Percentiles rank a stretch among this genome's conserved stretches.
Evolutionary conservation across 1,140 invertebrate species (phyloP).

Genomic region (Chlorops oryzae): DNA sequence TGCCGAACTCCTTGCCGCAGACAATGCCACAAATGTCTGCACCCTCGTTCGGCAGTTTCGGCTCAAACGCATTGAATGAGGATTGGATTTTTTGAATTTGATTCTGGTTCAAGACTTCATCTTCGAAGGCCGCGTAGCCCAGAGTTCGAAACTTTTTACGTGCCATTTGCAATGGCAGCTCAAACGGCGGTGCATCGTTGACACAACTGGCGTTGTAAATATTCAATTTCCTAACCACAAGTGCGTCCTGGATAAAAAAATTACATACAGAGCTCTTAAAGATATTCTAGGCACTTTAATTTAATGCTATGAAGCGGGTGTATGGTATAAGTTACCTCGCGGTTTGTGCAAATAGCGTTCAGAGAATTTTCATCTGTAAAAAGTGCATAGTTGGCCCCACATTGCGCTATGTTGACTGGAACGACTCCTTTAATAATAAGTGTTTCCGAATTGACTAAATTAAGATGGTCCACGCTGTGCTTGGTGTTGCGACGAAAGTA

Average conservation of each 20-base stretch:
- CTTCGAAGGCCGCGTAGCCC: slow-evolving; percentile 66
- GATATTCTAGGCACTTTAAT: background rate
- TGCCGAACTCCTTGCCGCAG: slow-evolving; percentile 77
- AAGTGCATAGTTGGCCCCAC: slow-evolving; percentile 42
- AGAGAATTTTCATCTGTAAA: slow-evolving; percentile 46
- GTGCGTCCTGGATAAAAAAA: slow-evolving; percentile 26
- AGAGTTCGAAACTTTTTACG: slow-evolving; percentile 73
- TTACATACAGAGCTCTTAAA: background rate
- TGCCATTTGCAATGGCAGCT: slow-evolving; percentile 72
- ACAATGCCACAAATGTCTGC: slow-evolving; percentile 39
- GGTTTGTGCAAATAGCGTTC: slow-evolving; percentile 46
- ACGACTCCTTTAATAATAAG: slow-evolving; percentile 36
- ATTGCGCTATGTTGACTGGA: slow-evolving; percentile 36
- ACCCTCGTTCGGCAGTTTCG: slow-evolving; percentile 41
- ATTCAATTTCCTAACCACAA: slow-evolving; percentile 42
- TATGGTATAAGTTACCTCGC: slow-evolving; percentile 30
- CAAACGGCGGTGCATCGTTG: slow-evolving; percentile 50
- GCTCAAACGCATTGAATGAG: slow-evolving; percentile 44
- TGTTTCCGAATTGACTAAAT: slow-evolving; percentile 41
- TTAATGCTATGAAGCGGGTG: too few species aligned
- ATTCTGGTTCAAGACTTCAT: slow-evolving; percentile 53
- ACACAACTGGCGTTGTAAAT: slow-evolving; percentile 33
- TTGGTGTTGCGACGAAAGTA: slow-evolving; percentile 42
- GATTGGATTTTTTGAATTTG: slow-evolving; percentile 46
- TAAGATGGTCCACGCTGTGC: slow-evolving; percentile 34